Conservation (phyloP, 1,140 invertebrate genomes). For the Capitella teleta region DNA sequence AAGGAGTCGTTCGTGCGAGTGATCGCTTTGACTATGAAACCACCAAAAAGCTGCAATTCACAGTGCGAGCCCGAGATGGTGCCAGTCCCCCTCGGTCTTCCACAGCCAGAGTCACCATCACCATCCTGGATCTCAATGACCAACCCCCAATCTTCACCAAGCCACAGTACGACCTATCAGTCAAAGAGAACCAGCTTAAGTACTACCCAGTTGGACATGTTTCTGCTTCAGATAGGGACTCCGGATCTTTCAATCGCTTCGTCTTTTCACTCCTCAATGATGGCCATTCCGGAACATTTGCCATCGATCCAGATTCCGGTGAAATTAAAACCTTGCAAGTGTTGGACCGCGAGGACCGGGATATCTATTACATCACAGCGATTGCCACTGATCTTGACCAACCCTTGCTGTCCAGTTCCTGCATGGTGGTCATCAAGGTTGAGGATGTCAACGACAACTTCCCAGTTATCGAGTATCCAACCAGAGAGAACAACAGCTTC, state of each 20-base stretch:
- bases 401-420: slow-evolving; percentile 74
- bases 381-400: slow-evolving; percentile 31
- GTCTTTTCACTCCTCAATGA: neutral
- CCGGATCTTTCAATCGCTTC: slow-evolving; percentile 7
- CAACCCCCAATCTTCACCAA: slow-evolving; percentile 7
- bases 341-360: slow-evolving; percentile 7
- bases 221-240: slow-evolving; percentile 7
- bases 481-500: slow-evolving; percentile 5
- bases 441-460: slow-evolving; percentile 11
- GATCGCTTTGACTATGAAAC: slow-evolving; percentile 71
- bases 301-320: slow-evolving; percentile 7
- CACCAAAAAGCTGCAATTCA: slow-evolving; percentile 61
- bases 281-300: neutral
- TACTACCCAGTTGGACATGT: slow-evolving; percentile 5
- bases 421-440: slow-evolving; percentile 11
- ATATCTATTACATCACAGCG: neutral
- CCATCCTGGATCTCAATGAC: slow-evolving; percentile 12
- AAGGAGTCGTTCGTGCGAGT: slow-evolving; percentile 73
- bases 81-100: slow-evolving; percentile 2
- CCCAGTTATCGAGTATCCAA: slow-evolving; percentile 9
- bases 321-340: slow-evolving; percentile 2
- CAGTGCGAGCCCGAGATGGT: slow-evolving; percentile 6
- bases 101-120: slow-evolving; percentile 1
- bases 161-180: neutral
- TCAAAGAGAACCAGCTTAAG: slow-evolving; percentile 1